These are phyloP conservation scores for Salmo trutta DNA, from an alignment of 2,797 vertebrate genomes.

Conservation along the genomic window DNA sequence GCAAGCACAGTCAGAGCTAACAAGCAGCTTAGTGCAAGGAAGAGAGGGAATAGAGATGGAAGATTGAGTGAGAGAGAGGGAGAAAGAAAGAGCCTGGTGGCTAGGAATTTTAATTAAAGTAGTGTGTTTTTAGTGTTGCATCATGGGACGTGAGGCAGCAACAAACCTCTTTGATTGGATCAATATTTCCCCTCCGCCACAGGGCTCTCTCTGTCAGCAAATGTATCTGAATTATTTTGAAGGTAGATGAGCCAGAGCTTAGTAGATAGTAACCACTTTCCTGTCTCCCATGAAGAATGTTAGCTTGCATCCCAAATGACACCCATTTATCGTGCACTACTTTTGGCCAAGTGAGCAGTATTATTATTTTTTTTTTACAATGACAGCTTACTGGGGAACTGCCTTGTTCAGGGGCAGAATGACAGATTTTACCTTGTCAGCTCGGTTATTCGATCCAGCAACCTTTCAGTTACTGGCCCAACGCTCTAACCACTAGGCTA, in stretches of 20 bases:
- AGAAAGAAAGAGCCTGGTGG: constrained; percentile 28
- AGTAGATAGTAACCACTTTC: constrained; percentile 44
- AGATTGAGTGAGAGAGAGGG: neutral
- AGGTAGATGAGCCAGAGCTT: constrained; percentile 48
- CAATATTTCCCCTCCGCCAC: constrained; percentile 57
- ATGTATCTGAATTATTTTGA: constrained; percentile 61
- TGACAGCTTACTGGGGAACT: too few species aligned
- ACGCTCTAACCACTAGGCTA: too few species aligned
- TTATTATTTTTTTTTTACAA: too few species aligned
- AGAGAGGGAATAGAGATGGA: neutral
- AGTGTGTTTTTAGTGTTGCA: constrained; percentile 35
- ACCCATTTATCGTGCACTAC: neutral
- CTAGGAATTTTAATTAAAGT: constrained; percentile 62
- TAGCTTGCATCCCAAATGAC: neutral
- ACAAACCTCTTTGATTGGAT: constrained; percentile 56
- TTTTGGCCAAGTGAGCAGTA: neutral
- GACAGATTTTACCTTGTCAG: too few species aligned
- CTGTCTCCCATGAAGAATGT: constrained; percentile 34
- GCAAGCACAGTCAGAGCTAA: neutral
- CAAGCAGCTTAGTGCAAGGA: neutral
- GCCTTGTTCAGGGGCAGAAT: too few species aligned
- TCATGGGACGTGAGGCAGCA: constrained; percentile 29
- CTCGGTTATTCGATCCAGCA: too few species aligned
- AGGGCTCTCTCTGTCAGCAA: constrained; percentile 56
- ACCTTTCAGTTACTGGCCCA: too few species aligned